Evolutionary conservation across 2,888 invertebrate species (phyloP).

Genomic region (Noctua janthina): DNA sequence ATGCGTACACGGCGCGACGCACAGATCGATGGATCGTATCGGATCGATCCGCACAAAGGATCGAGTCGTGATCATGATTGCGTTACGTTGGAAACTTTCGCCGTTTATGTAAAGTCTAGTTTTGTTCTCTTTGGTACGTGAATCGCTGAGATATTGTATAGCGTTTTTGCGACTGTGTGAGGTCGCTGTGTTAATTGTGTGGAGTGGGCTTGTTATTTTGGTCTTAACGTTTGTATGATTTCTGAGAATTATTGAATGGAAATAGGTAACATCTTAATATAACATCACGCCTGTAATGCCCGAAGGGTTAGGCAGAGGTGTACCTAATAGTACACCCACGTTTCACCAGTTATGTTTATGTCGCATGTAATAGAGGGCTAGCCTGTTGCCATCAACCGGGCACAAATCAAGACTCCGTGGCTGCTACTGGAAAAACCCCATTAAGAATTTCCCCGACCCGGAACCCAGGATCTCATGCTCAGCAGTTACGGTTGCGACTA

Average conservation of each 20-base stretch:
- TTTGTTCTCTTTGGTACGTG: slow-evolving; percentile 69
- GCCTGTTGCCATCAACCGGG: no score
- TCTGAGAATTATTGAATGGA: slow-evolving; percentile 6
- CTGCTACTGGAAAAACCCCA: no score
- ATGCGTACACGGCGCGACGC: slow-evolving; percentile 86
- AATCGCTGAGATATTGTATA: slow-evolving; percentile 63
- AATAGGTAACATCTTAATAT: neutral
- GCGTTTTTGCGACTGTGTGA: slow-evolving; percentile 62
- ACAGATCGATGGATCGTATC: slow-evolving; percentile 88
- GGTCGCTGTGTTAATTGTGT: slow-evolving; percentile 54
- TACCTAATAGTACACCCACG: no score
- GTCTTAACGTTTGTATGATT: neutral
- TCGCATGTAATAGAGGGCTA: no score
- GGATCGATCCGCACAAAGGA: slow-evolving; percentile 87
- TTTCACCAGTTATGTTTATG: no score
- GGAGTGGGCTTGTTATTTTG: slow-evolving; percentile 16
- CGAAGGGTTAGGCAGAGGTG: no score
- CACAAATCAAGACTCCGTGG: no score
- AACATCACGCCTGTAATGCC: neutral
- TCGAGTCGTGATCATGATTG: slow-evolving; percentile 89
- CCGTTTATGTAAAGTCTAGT: slow-evolving; percentile 84
- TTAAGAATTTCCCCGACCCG: no score
- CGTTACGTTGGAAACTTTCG: slow-evolving; percentile 82
- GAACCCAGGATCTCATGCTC: no score
- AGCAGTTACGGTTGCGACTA: no score